Conservation (phyloP, 2,797 vertebrate species). For the Miichthys miiuy region DNA sequence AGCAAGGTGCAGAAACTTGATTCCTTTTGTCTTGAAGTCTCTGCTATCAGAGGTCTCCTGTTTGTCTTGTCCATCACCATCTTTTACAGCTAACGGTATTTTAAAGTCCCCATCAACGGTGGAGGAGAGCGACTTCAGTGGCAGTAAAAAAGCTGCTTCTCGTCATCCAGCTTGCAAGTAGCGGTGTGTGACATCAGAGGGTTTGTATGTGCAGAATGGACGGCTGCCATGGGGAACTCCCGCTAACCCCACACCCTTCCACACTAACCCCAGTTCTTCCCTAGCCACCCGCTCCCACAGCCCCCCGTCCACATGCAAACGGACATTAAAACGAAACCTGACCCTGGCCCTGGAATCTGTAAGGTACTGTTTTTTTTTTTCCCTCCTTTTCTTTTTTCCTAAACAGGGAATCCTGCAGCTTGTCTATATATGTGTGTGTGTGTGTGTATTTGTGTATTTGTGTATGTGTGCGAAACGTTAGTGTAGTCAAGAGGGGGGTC, state of each 20-base stretch:
- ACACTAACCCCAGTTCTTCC: slow-evolving; percentile 64
- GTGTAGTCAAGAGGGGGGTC: slow-evolving; percentile 82
- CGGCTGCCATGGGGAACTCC: slow-evolving; percentile 80
- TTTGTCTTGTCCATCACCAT: slow-evolving; percentile 82
- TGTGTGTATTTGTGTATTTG: slow-evolving; percentile 4
- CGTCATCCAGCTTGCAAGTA: slow-evolving; percentile 65
- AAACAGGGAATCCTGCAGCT: slow-evolving; percentile 69
- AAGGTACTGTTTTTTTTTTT: slow-evolving; percentile 87
- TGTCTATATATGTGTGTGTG: slow-evolving; percentile 27
- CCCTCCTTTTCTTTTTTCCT: slow-evolving; percentile 32
- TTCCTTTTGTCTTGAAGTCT: slow-evolving; percentile 82
- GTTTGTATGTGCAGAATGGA: slow-evolving; percentile 77
- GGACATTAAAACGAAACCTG: slow-evolving; percentile 90
- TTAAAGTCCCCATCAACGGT: slow-evolving; percentile 66
- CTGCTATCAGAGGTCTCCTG: slow-evolving; percentile 73
- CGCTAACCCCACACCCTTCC: slow-evolving; percentile 73
- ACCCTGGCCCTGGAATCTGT: slow-evolving; percentile 85
- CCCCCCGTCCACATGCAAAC: slow-evolving; percentile 81
- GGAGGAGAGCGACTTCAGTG: slow-evolving; percentile 45
- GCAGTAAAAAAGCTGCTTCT: slow-evolving; percentile 68
- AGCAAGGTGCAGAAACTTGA: slow-evolving; percentile 79
- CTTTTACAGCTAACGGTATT: slow-evolving; percentile 62
- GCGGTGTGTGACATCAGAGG: slow-evolving; percentile 77
- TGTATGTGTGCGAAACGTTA: neutral
- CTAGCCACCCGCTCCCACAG: slow-evolving; percentile 56